Conservation (phyloP, 2,888 invertebrate species). For the Zaprionus lineosus region DNA sequence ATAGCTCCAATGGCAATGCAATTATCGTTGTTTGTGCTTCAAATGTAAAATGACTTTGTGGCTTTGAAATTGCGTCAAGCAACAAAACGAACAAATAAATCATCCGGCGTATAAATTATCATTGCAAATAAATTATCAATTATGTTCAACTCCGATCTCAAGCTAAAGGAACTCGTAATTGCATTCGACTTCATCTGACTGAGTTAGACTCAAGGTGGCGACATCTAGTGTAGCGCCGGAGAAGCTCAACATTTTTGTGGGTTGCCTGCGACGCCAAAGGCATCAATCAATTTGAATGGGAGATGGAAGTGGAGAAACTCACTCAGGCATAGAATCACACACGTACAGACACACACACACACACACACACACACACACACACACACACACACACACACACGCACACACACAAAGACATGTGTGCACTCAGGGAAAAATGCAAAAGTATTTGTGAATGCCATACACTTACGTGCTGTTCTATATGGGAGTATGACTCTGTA, state of each 20-base stretch:
- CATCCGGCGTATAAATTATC: no score
- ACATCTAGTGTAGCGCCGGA: constrained; percentile 15
- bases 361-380: constrained; percentile 1
- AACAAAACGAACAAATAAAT: no score
- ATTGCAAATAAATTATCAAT: no score
- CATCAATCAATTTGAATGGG: constrained; percentile 47
- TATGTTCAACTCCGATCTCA: no score
- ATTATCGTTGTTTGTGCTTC: no score
- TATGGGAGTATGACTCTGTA: background rate
- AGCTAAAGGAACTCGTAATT: constrained; percentile 5
- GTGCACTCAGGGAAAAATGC: constrained; percentile 11
- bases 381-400: constrained; percentile 7
- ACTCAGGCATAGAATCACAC: no score
- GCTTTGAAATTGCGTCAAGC: no score
- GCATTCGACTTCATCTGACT: constrained; percentile 9
- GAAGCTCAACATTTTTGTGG: constrained; percentile 26
- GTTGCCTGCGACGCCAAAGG: constrained; percentile 18
- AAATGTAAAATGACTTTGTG: no score
- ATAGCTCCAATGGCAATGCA: no score
- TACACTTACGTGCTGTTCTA: no score
- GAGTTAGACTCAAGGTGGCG: constrained; percentile 9
- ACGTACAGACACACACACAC: background rate
- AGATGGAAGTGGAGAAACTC: no score
- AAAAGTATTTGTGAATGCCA: constrained; percentile 1
- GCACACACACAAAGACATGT: background rate